Evolutionary conservation across 2,797 vertebrate species (phyloP), one percentile per base, ranked within the genome.

Genomic region (Triplophysa bombifrons): DNA sequence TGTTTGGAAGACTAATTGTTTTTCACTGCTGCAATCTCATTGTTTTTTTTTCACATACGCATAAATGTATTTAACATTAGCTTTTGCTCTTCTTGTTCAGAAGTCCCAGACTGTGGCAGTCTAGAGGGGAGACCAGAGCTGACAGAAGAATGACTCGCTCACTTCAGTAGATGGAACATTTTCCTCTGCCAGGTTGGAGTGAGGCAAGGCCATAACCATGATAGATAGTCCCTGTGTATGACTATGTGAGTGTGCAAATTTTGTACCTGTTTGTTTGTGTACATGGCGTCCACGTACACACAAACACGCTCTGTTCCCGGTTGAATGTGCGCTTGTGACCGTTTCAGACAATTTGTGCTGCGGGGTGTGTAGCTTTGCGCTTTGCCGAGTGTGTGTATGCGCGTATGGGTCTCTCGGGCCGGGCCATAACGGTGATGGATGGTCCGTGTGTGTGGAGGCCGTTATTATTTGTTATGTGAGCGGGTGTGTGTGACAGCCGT

Each of bases 391-490:
- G 74, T 85, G 84, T 76, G 81, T 85, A 83, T 87, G 87, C 89
- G 91, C 92, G 91, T 82, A 67, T 83, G 80, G 38, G 90, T 92
- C 94, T 94, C 94, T 87, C 17, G 92, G 95, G 94, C 89, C 87
- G 44, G 80, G 92, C 94, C 90, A 93, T 97, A 96, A 96, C 93
- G 86, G 93, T 98, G 96, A 98, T 97, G 94, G 95, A 98, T 98
- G 89, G 93, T 91, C 94, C 90, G 93, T 97, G 94, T 96, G 96
- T 95, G 90, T 85, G 94, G 93, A 93, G 95, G 94, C 91, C 92
- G 82, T 94, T 94, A 94, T 94, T 95, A 95, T 95, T 94, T 94
- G 93, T 94, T 93, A 93, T 93, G 86, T 84, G 86, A 84, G 81
- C 91, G 92, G 84, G 88, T 92, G 93, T 93, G 90, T 91, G 91